Evolutionary conservation across 2,113 vertebrate genomes (phyloP), one percentile per base, ranked within the genome.

Genomic region (Neolamprologus falcicula): DNA sequence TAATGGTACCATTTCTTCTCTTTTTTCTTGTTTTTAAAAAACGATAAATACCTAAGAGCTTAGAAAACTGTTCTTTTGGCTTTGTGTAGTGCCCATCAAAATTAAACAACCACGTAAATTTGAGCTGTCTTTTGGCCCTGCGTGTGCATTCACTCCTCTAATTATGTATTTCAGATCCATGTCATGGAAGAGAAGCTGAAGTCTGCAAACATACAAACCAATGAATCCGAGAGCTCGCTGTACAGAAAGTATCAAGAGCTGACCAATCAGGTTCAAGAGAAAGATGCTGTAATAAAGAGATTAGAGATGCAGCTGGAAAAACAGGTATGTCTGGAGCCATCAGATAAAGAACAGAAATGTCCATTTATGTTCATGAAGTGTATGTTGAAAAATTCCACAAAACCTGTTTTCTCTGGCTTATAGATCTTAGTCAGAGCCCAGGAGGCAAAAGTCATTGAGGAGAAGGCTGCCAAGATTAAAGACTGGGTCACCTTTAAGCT

Each of bases 401-500:
- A 50, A 33, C 24, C 53, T 86, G 16, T 82, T 89, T 82, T 93
- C 26, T 92, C 90, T 94, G 71, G 73, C 93, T 87, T 88, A 14
- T 94, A 99, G 98, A 97, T 97, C 90, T 96, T 97, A 83, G 89
- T 98, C 92, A 97, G 98, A 94, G 97, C 97, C 21, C 97, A 99
- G 91, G 98, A 99, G 95, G 97, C 98, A 82, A 98, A 98, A 95
- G 94, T 95, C 50, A 97, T 99, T 92, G 98, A 99, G 94, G 98
- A 98, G 92, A 99, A 99, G 94, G 97, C 98, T 57, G 97, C 97
- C 55, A 99, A 98, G 97, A 99, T 99, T 95, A 99, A 99, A 95
- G 98, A 98, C 84, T 99, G 98, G 98, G 98, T 99, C 92, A 98
- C 97, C 1, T 92, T 97, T 37, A 99, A 98, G 90, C 95, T 99